These are phyloP conservation scores for Meloidogyne chitwoodi DNA, from an alignment of 1,140 invertebrate species.

Conservation along the genomic window DNA sequence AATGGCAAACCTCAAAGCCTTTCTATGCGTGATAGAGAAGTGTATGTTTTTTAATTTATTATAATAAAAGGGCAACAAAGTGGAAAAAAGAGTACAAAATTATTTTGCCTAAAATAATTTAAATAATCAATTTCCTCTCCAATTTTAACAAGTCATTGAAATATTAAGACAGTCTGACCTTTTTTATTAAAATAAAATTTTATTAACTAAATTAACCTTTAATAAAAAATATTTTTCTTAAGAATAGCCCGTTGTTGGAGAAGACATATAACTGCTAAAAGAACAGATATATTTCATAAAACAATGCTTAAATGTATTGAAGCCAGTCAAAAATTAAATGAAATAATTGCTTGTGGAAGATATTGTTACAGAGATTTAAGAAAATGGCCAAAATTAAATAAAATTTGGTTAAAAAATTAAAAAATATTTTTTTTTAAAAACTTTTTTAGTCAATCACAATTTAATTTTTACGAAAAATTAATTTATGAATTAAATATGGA, in stretches of 20 bases:
- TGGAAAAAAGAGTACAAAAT: too few species aligned
- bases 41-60: not conserved
- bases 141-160: too few species aligned
- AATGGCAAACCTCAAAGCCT: not conserved
- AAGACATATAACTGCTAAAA: constrained; percentile 14
- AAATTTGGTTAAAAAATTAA: not conserved
- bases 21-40: not conserved
- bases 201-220: too few species aligned
- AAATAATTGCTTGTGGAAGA: constrained; percentile 50
- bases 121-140: too few species aligned
- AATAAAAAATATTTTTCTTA: not conserved
- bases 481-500: constrained; percentile 38
- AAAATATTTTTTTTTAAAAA: not conserved
- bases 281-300: constrained; percentile 47
- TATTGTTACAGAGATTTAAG: constrained; percentile 51
- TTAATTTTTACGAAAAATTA: constrained; percentile 45
- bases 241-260: constrained; percentile 18
- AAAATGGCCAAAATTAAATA: constrained; percentile 45
- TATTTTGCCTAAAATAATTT: too few species aligned
- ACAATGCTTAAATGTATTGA: constrained; percentile 53
- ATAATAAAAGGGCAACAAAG: too few species aligned
- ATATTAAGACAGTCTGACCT: too few species aligned
- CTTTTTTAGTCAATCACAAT: constrained; percentile 45
- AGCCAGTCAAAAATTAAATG: constrained; percentile 49
- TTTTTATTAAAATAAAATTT: too few species aligned